These are phyloP conservation scores for Melanitta fusca DNA, from an alignment of 2,797 vertebrate genomes.

Conservation along the genomic window DNA sequence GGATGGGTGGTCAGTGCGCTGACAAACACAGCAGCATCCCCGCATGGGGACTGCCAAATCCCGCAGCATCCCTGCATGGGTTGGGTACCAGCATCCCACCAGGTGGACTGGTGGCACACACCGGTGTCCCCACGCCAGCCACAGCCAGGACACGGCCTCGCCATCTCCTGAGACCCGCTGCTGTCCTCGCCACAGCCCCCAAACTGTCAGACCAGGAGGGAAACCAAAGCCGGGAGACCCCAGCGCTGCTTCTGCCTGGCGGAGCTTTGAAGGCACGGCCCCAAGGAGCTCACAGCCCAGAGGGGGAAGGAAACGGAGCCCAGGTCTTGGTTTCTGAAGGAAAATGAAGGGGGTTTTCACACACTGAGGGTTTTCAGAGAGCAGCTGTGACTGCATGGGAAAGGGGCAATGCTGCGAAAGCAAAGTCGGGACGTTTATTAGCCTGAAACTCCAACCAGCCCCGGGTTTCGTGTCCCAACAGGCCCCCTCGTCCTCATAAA, in stretches of 20 bases:
- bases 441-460: neutral
- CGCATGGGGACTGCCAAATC: accelerated
- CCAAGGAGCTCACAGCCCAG: neutral
- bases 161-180: accelerated
- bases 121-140: neutral
- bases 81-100: neutral
- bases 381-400: accelerated
- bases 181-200: neutral
- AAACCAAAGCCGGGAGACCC: neutral
- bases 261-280: too few species aligned
- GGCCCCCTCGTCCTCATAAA: neutral
- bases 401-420: accelerated
- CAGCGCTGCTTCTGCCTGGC: neutral
- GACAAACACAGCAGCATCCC: accelerated
- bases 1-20: too few species aligned
- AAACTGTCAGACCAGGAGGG: neutral
- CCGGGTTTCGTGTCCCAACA: accelerated
- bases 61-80: neutral
- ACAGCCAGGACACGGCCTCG: neutral
- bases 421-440: neutral
- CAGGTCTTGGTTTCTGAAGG: neutral
- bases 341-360: neutral
- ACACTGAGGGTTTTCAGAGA: too few species aligned
- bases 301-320: accelerated
- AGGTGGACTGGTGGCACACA: neutral